A percentile compares a stretch with the other conserved stretches of the same genome.
Evolutionary conservation across 2,888 invertebrate genomes (phyloP).

Genomic region (Cactoblastis cactorum): DNA sequence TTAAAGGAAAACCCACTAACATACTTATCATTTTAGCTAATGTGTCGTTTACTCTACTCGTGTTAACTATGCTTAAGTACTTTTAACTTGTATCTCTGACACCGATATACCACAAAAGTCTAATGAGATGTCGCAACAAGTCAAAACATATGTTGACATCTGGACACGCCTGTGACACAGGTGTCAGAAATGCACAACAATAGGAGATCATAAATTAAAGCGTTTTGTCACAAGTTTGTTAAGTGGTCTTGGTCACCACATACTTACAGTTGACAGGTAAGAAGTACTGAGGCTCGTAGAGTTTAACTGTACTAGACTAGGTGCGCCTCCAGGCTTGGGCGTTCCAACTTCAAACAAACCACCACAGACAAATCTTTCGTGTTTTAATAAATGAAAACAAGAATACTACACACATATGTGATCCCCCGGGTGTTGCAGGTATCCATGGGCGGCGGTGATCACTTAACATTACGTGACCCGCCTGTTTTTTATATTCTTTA

Average conservation of each 20-base stretch:
- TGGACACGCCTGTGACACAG: background rate
- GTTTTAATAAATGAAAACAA: too few species aligned
- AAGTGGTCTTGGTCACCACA: background rate
- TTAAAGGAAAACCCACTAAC: too few species aligned
- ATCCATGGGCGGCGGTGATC: too few species aligned
- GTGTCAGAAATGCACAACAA: background rate
- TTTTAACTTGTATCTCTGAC: background rate
- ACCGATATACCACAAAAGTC: constrained; percentile 1
- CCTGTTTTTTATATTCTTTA: too few species aligned
- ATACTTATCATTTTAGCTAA: background rate
- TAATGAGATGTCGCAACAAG: background rate
- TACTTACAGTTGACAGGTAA: background rate
- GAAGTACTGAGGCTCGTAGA: background rate
- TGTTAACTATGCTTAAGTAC: too few species aligned
- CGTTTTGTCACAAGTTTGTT: background rate
- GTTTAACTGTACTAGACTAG: background rate
- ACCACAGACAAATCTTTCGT: too few species aligned
- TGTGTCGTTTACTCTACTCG: too few species aligned
- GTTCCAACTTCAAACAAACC: too few species aligned
- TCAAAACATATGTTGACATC: background rate
- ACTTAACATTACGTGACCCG: too few species aligned
- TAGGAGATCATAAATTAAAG: background rate
- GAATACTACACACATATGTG: too few species aligned
- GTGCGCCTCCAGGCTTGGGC: background rate
- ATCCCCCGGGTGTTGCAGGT: too few species aligned